A percentile compares a stretch with the other conserved stretches of the same genome.
These are phyloP conservation scores for Coenonympha arcania DNA, from an alignment of 2,888 invertebrate genomes.

Conservation along the genomic window DNA sequence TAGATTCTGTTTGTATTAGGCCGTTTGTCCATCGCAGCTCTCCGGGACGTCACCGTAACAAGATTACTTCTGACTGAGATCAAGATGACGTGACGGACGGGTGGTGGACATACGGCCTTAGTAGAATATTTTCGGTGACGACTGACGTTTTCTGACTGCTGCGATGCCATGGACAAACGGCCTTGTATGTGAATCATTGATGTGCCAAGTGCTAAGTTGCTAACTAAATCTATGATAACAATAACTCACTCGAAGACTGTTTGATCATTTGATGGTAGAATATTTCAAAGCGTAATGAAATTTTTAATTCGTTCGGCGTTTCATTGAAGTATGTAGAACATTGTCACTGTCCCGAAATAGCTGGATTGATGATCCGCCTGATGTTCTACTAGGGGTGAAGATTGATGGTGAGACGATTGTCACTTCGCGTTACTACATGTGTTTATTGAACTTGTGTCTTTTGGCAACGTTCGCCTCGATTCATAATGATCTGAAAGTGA, in stretches of 20 bases:
- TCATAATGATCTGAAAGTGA: background rate
- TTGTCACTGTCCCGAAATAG: constrained; percentile 37
- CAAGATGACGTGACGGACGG: no score
- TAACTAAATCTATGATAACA: background rate
- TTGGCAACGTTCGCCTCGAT: background rate
- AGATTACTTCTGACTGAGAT: no score
- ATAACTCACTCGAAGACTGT: background rate
- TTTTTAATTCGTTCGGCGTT: constrained; percentile 29
- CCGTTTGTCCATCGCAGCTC: no score
- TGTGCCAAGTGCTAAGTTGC: no score
- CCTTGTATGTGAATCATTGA: background rate
- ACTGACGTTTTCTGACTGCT: no score
- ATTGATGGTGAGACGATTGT: constrained; percentile 34
- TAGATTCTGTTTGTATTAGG: no score
- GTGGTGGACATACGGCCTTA: no score
- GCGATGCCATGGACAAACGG: no score
- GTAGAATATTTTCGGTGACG: no score
- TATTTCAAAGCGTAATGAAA: constrained; percentile 22
- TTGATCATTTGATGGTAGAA: background rate
- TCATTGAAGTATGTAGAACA: constrained; percentile 28
- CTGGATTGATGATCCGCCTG: constrained; percentile 53
- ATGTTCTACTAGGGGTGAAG: constrained; percentile 44
- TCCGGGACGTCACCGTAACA: no score
- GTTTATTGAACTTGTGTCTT: constrained; percentile 19
- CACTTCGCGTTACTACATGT: constrained; percentile 18